These are phyloP conservation scores for Cyprinella venusta DNA, from an alignment of 2,797 vertebrate species.

Conservation along the genomic window DNA sequence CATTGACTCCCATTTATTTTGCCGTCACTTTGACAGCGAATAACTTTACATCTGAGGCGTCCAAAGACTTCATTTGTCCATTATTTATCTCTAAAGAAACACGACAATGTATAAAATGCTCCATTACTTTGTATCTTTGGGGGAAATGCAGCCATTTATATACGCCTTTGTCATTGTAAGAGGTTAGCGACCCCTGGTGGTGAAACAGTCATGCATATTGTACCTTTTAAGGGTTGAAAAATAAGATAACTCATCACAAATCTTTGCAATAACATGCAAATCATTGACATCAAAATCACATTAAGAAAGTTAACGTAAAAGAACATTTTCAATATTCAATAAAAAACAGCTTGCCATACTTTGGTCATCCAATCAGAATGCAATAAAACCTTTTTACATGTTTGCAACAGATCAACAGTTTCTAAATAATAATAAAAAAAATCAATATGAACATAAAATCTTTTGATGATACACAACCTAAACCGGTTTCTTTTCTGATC, in stretches of 20 bases:
- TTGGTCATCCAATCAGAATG: not conserved
- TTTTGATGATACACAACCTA: constrained; percentile 7
- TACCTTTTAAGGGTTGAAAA: not conserved
- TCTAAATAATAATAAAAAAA: not conserved
- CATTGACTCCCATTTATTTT: too few species aligned
- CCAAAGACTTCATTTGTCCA: too few species aligned
- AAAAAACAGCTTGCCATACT: not conserved
- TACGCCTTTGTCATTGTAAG: too few species aligned
- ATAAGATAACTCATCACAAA: not conserved
- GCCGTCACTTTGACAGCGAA: too few species aligned
- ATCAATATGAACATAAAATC: not conserved
- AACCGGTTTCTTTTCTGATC: constrained; percentile 66
- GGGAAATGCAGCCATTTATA: too few species aligned
- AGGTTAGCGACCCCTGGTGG: too few species aligned
- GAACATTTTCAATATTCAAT: not conserved
- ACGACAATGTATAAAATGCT: too few species aligned
- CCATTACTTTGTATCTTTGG: too few species aligned
- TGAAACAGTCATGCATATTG: too few species aligned
- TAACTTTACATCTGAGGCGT: too few species aligned
- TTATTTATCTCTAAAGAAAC: too few species aligned
- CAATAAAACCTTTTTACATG: not conserved
- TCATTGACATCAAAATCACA: not conserved
- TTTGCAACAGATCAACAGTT: not conserved
- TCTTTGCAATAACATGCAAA: not conserved
- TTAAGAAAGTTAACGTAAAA: not conserved